Evolutionary conservation across 2,888 invertebrate genomes (phyloP), one percentile per base, ranked within the genome.

Genomic region (Glaucopsyche alexis): DNA sequence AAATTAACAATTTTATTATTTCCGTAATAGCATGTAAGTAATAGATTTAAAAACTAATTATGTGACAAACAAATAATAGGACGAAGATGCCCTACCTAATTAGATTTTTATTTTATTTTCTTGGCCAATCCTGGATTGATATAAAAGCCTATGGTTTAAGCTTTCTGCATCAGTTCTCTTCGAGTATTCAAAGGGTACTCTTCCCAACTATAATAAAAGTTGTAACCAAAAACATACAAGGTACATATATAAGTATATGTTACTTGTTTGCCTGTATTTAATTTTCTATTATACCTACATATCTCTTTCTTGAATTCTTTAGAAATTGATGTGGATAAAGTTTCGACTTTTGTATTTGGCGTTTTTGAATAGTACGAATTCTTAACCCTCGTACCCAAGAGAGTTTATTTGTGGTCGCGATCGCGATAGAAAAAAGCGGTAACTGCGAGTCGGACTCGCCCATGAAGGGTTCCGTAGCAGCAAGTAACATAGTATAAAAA

Each of bases 141-240:
- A 69, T 69, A 69, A 69, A 69, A 69, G 29, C 45, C 19, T 7
- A 49, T 3, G 69, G 7, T 29, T 19, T 19, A 7, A 14, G 29
- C 8, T 29, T 14, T 11, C 7, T 74, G 76, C 77, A 80, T 78
- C 81, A 83, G 77, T 82, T 9, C 49, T 19, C 60, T 40, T 8
- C 19, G 40, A 73, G 40, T 74, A 64, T 71, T 64, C 66, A 52
- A 38, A 73, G 64, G 71, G 45, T 38, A 29, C 19, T 14, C 47
- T 29, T 29, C 19, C 16, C 5, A 19, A 19, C 4, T 4, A 29
- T 29, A 38, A 49, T n/a, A 29, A 13, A 16, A 47, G 13, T 67
- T 45, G 4, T 7, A 7, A 0, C 13, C 9, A 47, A 29, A 47
- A 60, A 60, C 19, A 11, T 19, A 4, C 6, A 60, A 1, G 29